Percentiles rank a stretch among this genome's conserved stretches.
Evolutionary conservation across 2,888 invertebrate species (phyloP).

Genomic region (Sesia bembeciformis): DNA sequence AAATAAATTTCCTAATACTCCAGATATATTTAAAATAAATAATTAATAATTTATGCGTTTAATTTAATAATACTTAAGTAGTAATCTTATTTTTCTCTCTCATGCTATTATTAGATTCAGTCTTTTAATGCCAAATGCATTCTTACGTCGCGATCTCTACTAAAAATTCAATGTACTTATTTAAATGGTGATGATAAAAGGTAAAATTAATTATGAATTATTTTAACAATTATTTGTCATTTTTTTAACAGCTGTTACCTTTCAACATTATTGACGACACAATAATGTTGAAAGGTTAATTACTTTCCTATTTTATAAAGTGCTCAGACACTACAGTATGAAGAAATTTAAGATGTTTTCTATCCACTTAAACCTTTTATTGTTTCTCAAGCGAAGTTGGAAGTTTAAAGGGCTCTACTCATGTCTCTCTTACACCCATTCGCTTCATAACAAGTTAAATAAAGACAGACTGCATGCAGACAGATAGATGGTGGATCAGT

Average conservation of each 20-base stretch:
- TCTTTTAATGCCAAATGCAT: too few relatives aligned
- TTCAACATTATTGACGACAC: neutral
- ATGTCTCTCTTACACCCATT: neutral
- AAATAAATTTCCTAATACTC: too few relatives aligned
- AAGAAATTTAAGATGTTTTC: neutral
- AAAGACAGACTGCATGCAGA: neutral
- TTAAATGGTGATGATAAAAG: too few relatives aligned
- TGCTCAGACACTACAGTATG: neutral
- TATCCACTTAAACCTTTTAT: neutral
- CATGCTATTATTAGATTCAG: too few relatives aligned
- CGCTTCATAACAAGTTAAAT: neutral
- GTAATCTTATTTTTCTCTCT: too few relatives aligned
- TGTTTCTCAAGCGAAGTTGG: neutral
- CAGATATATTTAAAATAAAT: too few relatives aligned
- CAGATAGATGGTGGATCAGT: slow-evolving; percentile 5
- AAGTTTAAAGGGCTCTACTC: neutral
- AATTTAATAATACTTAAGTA: too few relatives aligned
- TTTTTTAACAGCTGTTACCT: neutral
- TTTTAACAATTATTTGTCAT: too few relatives aligned
- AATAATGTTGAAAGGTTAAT: neutral
- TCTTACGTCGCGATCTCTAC: too few relatives aligned
- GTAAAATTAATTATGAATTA: too few relatives aligned
- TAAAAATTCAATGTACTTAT: too few relatives aligned
- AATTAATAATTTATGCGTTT: too few relatives aligned
- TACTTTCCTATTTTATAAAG: neutral